phyloP scores from a whole-genome alignment of 2,113 vertebrate genomes.

The Corythoichthys intestinalis region DNA sequence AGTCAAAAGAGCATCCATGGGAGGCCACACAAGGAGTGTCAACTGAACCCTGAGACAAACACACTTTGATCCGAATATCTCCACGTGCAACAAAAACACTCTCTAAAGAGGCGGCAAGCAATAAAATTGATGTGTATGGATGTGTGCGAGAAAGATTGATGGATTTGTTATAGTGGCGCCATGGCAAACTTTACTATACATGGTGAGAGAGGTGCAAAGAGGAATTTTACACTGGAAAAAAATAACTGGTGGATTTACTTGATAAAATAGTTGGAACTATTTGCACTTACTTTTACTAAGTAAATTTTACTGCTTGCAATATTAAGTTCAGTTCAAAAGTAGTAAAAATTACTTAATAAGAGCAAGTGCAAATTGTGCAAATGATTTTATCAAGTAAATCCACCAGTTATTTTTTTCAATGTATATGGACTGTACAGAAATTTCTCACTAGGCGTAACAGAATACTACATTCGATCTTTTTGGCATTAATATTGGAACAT shows the following conservation, averaged over 20 bases:
- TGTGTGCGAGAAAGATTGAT: constrained; percentile 24
- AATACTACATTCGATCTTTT: not conserved
- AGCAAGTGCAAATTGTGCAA: no score
- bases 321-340: no score
- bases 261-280: no score
- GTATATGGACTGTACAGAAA: not conserved
- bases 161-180: constrained; percentile 28
- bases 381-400: no score
- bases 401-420: no score
- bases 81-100: constrained; percentile 57
- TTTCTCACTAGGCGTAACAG: not conserved
- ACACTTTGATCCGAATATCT: constrained; percentile 66
- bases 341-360: no score
- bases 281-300: no score
- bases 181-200: constrained; percentile 54
- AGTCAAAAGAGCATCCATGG: constrained; percentile 43
- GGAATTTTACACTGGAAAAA: not conserved
- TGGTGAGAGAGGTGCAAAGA: constrained; percentile 29
- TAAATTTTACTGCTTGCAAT: no score
- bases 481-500: no score
- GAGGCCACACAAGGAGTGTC: constrained; percentile 65
- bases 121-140: constrained; percentile 7
- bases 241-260: no score
- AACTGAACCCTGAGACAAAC: constrained; percentile 53
- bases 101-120: not conserved